Base-by-base conservation (phyloP, 2,888 invertebrate species). In the Philonicus albiceps region DNA sequence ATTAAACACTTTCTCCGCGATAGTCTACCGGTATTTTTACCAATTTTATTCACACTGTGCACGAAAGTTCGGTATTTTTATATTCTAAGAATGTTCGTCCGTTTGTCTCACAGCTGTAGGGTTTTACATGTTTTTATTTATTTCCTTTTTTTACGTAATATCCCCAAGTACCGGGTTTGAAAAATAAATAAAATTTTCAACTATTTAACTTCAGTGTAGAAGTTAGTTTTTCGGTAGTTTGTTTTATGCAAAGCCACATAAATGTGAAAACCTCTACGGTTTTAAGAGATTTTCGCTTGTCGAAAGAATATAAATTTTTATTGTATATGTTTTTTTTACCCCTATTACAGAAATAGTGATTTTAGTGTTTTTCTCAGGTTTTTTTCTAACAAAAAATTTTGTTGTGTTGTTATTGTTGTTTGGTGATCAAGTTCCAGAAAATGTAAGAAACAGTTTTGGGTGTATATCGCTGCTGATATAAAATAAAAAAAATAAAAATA, bases 91-190 rank as follows among this genome's bases (percentile, higher is more conserved):
- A n/a, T 37, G 2, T 2, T 4, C 34, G 55, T 55, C 31, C 55
- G 53, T 19, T 34, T n/a, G 13, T 19, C n/a, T n/a, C 37, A 64
- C 19, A 40, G n/a, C 22, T 22, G 13, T 49, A 27, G n/a, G 22
- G 49, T 49, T 49, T 49, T 49, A 49, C 49, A n/a, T 2, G 22
- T 30, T 11, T 43, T 37, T 37, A 37, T 37, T 37, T 5, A 37
- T 37, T 78, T 78, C 49, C 78, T 2, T 31, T 31, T 31, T 76
- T 78, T 78, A 78, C 78, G 78, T 78, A 78, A 78, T 78, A 30
- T 49, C 49, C 3, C 16, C 43, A 49, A 78, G 27, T 27, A 37
- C 13, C 27, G 22, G 27, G 3, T 27, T 7, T 27, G 11, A 37
- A 37, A 43, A 16, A 13, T 13, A 43, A 43, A 64, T 11, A 64